Evolutionary conservation across 2,113 vertebrate genomes (phyloP).

Genomic region (Misgurnus mizolepis): DNA sequence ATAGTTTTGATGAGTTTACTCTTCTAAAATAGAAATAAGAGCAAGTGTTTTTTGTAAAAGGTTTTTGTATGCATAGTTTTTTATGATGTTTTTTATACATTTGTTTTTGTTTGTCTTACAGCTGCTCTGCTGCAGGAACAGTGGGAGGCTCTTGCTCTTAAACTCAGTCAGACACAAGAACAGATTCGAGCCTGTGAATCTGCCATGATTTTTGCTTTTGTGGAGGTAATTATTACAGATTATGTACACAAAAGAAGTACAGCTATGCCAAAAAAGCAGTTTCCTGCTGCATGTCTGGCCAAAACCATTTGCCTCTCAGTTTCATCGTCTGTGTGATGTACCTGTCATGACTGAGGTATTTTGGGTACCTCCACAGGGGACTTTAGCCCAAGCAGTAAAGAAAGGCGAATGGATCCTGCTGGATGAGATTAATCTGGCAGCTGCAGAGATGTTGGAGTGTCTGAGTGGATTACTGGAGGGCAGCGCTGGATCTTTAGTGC

Average conservation of each 20-base stretch:
- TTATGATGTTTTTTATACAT: not conserved
- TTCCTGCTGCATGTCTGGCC: too few species aligned
- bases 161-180: constrained; percentile 88
- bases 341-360: not conserved
- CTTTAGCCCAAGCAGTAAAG: constrained; percentile 90
- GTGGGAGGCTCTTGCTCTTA: constrained; percentile 88
- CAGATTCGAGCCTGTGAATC: constrained; percentile 94
- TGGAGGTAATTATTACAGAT: constrained; percentile 82
- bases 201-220: constrained; percentile 91
- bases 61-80: not conserved
- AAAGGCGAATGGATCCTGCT: constrained; percentile 96
- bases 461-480: constrained; percentile 94
- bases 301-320: not conserved
- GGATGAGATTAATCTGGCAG: constrained; percentile 97
- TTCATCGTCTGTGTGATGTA: not conserved
- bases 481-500: constrained; percentile 84
- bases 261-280: too few species aligned
- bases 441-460: constrained; percentile 94
- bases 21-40: too few species aligned
- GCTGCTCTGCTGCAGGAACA: constrained; percentile 83
- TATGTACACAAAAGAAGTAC: not conserved
- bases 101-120: constrained; percentile 60
- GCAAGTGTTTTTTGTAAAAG: not conserved
- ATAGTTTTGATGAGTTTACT: too few species aligned
- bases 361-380: constrained; percentile 78